Evolutionary conservation across 2,888 invertebrate species (phyloP), one percentile per base, ranked within the genome.

Genomic region (Crioceris asparagi): DNA sequence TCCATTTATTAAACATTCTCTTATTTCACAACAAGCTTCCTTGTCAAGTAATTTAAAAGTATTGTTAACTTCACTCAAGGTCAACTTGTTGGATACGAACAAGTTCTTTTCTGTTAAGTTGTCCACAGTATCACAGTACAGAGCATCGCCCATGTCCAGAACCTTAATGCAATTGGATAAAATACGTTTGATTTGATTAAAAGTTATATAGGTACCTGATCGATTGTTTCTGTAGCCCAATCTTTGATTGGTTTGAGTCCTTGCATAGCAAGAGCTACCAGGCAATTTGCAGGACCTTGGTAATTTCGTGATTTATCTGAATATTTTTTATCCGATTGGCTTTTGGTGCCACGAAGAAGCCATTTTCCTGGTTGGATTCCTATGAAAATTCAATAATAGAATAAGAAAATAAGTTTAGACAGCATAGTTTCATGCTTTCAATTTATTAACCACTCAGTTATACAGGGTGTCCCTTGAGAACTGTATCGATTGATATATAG

Each of bases 271-370:
- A 70, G 41, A 5, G 62, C 62, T 3, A 64, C 54, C 0, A 66
- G 53, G 5, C 67, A 60, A 35, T 62, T 65, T 2, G 68, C 64
- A 0, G 67, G 59, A 5, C 68, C 65, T 46, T 71, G 71, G 12
- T 47, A 44, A 12, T 68, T 68, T 29, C 61, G 54, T 3, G 56
- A 61, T 16, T 60, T 56, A 11, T 56, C 54, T 1, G 60, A 51
- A 38, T 68, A 64, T 21, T 53, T 49, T 11, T 49, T 44, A 39
- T 59, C 55, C 17, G 49, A 52, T 44, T 64, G 62, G 4, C 53
- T 56, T 30, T 60, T 58, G 3, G 49, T 56, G 2, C 64, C 66
- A 31, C 62, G 48, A 1, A 67, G 43, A n/a, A 65, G 62, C 66
- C 66, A 67, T 32, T 46, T 47, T 2, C 39, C 44, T 8, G 41